These are phyloP conservation scores for Otocyon megalotis DNA, from an alignment of 2,113 vertebrate species.

Conservation along the genomic window DNA sequence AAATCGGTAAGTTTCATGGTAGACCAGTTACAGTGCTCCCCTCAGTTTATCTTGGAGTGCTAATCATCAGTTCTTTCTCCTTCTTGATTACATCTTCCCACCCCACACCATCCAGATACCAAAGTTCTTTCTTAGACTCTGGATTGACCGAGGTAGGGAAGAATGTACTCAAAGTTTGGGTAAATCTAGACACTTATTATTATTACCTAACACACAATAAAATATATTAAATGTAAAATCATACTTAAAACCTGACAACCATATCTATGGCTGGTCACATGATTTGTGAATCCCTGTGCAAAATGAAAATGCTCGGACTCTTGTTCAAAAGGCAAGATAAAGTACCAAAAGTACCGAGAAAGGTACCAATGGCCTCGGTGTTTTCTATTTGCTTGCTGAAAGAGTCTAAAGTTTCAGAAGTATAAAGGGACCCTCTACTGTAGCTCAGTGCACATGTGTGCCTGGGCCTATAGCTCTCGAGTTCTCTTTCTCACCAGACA, in stretches of 20 bases:
- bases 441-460: background rate
- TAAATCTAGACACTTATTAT: background rate
- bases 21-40: background rate
- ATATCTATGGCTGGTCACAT: background rate
- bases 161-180: background rate
- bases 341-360: background rate
- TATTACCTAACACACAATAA: background rate
- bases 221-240: background rate
- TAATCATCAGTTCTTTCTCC: background rate
- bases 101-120: too few species aligned
- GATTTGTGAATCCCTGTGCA: background rate
- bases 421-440: fast-evolving
- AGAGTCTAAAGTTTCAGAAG: background rate
- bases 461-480: background rate
- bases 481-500: background rate
- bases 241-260: background rate
- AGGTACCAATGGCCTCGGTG: too few species aligned
- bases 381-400: background rate
- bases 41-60: too few species aligned
- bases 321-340: background rate
- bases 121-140: background rate
- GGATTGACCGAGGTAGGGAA: background rate
- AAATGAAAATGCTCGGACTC: background rate
- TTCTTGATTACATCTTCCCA: background rate
- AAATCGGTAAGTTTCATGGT: background rate